Evolutionary conservation across 2,797 vertebrate genomes (phyloP).

Genomic region (Catharus ustulatus): DNA sequence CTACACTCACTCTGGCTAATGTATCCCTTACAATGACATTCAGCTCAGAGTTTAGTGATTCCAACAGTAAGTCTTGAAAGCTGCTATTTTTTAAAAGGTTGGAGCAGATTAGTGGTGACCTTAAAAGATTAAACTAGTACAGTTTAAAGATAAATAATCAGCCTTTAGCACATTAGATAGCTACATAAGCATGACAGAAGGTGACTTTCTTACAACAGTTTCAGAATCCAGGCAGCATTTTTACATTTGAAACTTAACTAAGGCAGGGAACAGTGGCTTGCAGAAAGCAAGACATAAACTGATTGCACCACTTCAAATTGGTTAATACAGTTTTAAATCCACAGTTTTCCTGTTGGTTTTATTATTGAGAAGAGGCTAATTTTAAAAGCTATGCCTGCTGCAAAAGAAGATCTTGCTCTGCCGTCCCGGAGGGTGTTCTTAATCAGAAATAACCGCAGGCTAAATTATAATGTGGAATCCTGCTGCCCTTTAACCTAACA

Average conservation of each 20-base stretch:
- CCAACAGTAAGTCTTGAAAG: slow-evolving; percentile 67
- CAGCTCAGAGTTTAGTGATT: slow-evolving; percentile 62
- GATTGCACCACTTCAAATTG: slow-evolving; percentile 68
- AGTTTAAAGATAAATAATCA: slow-evolving; percentile 75
- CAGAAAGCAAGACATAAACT: slow-evolving; percentile 56
- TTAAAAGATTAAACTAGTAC: slow-evolving; percentile 70
- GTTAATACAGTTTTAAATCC: slow-evolving; percentile 71
- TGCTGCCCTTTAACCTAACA: slow-evolving; percentile 76
- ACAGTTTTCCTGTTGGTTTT: slow-evolving; percentile 71
- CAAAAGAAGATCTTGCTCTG: slow-evolving; percentile 76
- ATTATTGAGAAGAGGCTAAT: slow-evolving; percentile 70
- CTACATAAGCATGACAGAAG: slow-evolving; percentile 72
- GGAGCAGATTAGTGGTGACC: slow-evolving; percentile 70
- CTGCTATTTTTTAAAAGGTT: slow-evolving; percentile 70
- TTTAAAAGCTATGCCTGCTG: slow-evolving; percentile 71
- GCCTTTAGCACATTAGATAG: slow-evolving; percentile 71
- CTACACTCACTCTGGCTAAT: slow-evolving; percentile 50
- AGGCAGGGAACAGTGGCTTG: slow-evolving; percentile 37
- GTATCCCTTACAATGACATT: slow-evolving; percentile 58
- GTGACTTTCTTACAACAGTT: slow-evolving; percentile 70
- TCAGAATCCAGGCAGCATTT: slow-evolving; percentile 53
- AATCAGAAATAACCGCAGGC: slow-evolving; percentile 85
- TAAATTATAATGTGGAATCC: slow-evolving; percentile 77
- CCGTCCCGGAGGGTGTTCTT: slow-evolving; percentile 81
- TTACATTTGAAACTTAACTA: slow-evolving; percentile 67